Conservation (phyloP, 2,888 invertebrate genomes). For the Drosophila falleni region DNA sequence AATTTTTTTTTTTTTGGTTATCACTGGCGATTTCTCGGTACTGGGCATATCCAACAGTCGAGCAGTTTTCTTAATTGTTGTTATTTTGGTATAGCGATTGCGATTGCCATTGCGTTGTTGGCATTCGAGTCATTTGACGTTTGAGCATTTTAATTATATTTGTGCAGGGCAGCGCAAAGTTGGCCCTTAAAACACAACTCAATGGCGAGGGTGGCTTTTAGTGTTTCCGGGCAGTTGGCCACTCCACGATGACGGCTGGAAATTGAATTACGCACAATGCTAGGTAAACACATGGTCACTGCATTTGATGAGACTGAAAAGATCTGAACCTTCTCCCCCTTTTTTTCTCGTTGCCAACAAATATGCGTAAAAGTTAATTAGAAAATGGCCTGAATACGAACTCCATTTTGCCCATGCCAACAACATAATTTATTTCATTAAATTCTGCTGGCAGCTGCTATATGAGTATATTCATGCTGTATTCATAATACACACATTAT, state of each 20-base stretch:
- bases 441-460: constrained; percentile 8
- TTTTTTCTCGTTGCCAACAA: background rate
- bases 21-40: too few relatives aligned
- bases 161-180: constrained; percentile 67
- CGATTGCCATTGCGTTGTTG: constrained; percentile 35
- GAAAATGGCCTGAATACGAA: constrained; percentile 41
- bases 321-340: constrained; percentile 5
- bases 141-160: constrained; percentile 76
- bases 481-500: constrained; percentile 14
- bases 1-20: too few relatives aligned
- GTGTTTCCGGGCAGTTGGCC: constrained; percentile 72
- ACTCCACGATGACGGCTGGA: constrained; percentile 11
- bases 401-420: constrained; percentile 3
- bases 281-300: constrained; percentile 56
- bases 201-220: constrained; percentile 44
- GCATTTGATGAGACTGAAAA: constrained; percentile 31
- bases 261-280: constrained; percentile 70
- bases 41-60: background rate
- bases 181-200: constrained; percentile 18
- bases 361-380: constrained; percentile 71
- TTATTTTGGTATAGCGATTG: constrained; percentile 20
- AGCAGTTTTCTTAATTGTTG: constrained; percentile 17
- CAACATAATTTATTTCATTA: constrained; percentile 18
- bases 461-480: background rate
- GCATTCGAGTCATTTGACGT: constrained; percentile 58